Conservation (phyloP, 1,140 invertebrate species). For the Drosophila punjabiensis region DNA sequence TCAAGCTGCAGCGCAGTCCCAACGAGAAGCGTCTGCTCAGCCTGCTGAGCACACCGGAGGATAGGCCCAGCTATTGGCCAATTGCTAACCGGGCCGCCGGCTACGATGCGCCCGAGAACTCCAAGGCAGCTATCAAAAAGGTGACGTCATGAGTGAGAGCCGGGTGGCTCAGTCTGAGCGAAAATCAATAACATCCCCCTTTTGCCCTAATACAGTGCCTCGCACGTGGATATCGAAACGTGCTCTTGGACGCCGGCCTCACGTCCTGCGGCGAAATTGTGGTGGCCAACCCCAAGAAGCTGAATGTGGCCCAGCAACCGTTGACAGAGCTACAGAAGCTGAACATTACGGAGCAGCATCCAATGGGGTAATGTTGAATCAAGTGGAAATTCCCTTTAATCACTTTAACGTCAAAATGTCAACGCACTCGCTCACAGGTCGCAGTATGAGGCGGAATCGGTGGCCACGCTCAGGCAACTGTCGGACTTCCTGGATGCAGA, state of each 20-base stretch:
- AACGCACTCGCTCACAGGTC: slow-evolving; percentile 48
- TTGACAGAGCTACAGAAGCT: slow-evolving; percentile 73
- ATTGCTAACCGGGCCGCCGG: slow-evolving; percentile 79
- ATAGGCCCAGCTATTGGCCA: slow-evolving; percentile 78
- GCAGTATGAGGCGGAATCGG: slow-evolving; percentile 75
- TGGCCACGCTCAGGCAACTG: slow-evolving; percentile 68
- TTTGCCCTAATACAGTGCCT: slow-evolving; percentile 67
- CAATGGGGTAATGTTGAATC: slow-evolving; percentile 69
- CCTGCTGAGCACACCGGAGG: slow-evolving; percentile 61
- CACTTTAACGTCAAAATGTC: slow-evolving; percentile 1
- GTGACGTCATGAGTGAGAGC: slow-evolving; percentile 49
- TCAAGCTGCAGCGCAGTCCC: slow-evolving; percentile 77
- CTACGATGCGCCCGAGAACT: slow-evolving; percentile 84
- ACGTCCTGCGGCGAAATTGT: slow-evolving; percentile 81
- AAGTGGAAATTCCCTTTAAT: slow-evolving; percentile 3
- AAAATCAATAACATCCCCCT: slow-evolving; percentile 79
- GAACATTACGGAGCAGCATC: slow-evolving; percentile 79
- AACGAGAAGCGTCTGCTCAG: slow-evolving; percentile 76
- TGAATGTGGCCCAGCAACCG: slow-evolving; percentile 64
- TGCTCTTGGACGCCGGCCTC: slow-evolving; percentile 77
- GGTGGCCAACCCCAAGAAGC: slow-evolving; percentile 75
- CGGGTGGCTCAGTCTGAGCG: slow-evolving; percentile 28
- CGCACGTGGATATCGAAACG: slow-evolving; percentile 79
- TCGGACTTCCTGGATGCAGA: slow-evolving; percentile 70
- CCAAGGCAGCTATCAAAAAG: slow-evolving; percentile 81